These are phyloP conservation scores for Bujurquina vittata DNA, from an alignment of 2,113 vertebrate genomes.

Conservation along the genomic window DNA sequence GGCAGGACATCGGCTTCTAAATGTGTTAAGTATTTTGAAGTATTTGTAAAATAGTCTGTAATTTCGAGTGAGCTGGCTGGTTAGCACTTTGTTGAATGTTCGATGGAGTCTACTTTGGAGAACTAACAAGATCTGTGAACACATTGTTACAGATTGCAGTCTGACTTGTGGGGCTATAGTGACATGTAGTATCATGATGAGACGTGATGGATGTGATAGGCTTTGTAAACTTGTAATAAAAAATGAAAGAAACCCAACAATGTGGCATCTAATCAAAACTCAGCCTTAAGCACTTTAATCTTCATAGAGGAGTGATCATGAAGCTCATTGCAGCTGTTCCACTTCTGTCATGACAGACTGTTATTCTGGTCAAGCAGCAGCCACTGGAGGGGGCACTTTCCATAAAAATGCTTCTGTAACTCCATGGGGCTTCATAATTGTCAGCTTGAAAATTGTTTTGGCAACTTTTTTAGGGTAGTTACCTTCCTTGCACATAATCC, in stretches of 20 bases:
- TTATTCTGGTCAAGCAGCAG: constrained; percentile 28
- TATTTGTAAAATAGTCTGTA: constrained; percentile 48
- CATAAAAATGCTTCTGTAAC: neutral
- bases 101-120: constrained; percentile 26
- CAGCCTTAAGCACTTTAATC: constrained; percentile 74
- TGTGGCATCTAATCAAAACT: constrained; percentile 27
- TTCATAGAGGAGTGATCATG: constrained; percentile 26
- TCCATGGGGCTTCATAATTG: constrained; percentile 22
- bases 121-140: constrained; percentile 4
- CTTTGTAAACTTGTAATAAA: constrained; percentile 23
- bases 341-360: constrained; percentile 35
- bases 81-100: constrained; percentile 70
- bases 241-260: neutral
- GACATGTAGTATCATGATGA: neutral
- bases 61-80: constrained; percentile 42
- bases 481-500: constrained; percentile 41
- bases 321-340: constrained; percentile 12
- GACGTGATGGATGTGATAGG: constrained; percentile 11
- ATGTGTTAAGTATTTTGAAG: constrained; percentile 55
- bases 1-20: constrained; percentile 62
- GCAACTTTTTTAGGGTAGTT: constrained; percentile 21
- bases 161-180: constrained; percentile 4
- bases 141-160: constrained; percentile 2
- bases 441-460: constrained; percentile 21
- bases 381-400: constrained; percentile 50